Conservation (phyloP, 2,888 invertebrate genomes). For the Ectemnius cavifrons region DNA sequence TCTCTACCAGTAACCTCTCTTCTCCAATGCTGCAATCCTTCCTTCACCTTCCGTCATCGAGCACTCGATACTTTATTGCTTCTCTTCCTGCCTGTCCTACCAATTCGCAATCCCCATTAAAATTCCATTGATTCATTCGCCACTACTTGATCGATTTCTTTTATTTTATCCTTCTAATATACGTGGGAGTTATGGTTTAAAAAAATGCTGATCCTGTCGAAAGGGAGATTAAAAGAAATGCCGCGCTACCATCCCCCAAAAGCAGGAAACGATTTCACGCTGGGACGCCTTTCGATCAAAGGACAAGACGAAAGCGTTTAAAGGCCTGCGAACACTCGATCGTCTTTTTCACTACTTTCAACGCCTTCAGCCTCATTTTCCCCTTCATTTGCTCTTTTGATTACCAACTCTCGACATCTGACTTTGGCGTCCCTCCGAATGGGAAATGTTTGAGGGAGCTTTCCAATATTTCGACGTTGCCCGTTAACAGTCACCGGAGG, state of each 20-base stretch:
- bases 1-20: constrained; percentile 17
- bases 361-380: neutral
- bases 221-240: no score
- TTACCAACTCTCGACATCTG: neutral
- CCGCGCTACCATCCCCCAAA: neutral
- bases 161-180: no score
- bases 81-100: no score
- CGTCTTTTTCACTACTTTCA: neutral
- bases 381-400: neutral
- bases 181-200: no score
- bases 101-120: no score
- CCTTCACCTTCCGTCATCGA: neutral
- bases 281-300: constrained; percentile 15
- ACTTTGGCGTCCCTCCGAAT: neutral
- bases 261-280: constrained; percentile 60
- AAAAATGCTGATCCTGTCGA: no score
- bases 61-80: no score
- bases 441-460: neutral
- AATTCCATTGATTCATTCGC: no score
- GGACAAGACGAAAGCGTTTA: neutral
- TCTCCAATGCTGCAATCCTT: neutral
- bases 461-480: neutral
- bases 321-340: neutral
- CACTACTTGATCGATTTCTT: no score
- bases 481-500: neutral